phyloP scores from a whole-genome alignment of 2,888 invertebrate species.

The Mimachlamys varia region DNA sequence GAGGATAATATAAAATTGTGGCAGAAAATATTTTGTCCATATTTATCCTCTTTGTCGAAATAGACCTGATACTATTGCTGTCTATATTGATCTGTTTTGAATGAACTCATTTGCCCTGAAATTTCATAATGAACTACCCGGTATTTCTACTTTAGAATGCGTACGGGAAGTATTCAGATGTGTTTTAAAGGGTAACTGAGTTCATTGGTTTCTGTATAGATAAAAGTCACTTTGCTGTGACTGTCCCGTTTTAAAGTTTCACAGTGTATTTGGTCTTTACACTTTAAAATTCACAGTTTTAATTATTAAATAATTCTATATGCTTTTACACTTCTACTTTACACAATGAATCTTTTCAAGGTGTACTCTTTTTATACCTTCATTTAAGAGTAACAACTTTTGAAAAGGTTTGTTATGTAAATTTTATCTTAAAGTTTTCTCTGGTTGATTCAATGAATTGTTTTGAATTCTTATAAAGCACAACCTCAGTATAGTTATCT shows the following conservation, averaged over 20 bases:
- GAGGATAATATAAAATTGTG: no score
- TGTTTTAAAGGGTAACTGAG: no score
- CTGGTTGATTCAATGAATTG: background rate
- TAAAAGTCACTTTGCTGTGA: background rate
- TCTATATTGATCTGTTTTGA: background rate
- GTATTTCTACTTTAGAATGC: no score
- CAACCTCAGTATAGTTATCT: conserved; percentile 29
- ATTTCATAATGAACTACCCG: no score
- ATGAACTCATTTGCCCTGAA: no score
- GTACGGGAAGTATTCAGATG: no score
- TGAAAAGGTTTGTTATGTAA: background rate
- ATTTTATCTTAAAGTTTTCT: background rate
- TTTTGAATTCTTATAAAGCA: conserved; percentile 29
- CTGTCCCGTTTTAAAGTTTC: background rate
- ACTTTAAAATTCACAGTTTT: background rate
- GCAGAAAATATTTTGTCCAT: background rate
- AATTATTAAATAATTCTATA: background rate
- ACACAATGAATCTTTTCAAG: background rate
- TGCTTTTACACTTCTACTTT: background rate
- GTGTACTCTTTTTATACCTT: background rate
- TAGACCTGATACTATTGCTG: background rate
- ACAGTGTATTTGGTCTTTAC: background rate
- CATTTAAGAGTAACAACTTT: background rate
- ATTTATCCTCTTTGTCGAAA: background rate
- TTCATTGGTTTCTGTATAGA: no score